Percentiles rank a stretch among this genome's conserved stretches.
phyloP scores from a whole-genome alignment of 2,113 vertebrate genomes.

The Synodontis membranacea region DNA sequence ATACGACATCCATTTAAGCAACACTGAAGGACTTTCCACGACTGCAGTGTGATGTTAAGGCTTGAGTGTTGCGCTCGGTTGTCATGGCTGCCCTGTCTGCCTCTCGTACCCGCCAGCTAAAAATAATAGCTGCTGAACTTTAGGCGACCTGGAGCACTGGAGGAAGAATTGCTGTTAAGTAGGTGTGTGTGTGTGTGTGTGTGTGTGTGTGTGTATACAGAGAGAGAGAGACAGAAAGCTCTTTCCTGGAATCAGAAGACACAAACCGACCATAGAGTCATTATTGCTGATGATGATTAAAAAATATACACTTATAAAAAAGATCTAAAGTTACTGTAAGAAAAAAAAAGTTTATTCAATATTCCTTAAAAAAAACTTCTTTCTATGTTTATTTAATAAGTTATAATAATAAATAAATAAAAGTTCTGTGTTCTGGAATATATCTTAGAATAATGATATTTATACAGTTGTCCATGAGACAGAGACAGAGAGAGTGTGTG shows the following conservation, averaged over 20 bases:
- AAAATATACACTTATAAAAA: neutral
- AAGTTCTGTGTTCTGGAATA: too few species aligned
- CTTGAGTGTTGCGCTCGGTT: neutral
- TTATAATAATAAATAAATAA: too few species aligned
- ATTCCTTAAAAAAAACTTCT: too few species aligned
- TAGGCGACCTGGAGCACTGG: slow-evolving; percentile 4
- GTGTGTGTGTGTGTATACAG: neutral
- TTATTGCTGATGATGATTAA: neutral
- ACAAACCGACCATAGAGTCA: neutral
- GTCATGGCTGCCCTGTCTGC: neutral
- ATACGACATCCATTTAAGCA: neutral
- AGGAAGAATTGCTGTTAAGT: slow-evolving; percentile 1
- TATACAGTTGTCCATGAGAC: too few species aligned
- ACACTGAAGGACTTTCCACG: neutral
- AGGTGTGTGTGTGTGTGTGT: neutral
- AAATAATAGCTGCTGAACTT: slow-evolving; percentile 27
- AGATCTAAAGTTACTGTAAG: too few species aligned
- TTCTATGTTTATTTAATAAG: too few species aligned
- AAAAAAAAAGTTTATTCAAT: neutral
- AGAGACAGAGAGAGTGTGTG: neutral
- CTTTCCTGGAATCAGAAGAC: neutral
- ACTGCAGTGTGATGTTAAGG: too few species aligned
- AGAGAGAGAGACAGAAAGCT: neutral
- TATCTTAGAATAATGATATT: too few species aligned
- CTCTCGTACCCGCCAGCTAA: slow-evolving; percentile 8